Conservation (phyloP, 2,888 invertebrate species). For the Lepas anatifera region DNA sequence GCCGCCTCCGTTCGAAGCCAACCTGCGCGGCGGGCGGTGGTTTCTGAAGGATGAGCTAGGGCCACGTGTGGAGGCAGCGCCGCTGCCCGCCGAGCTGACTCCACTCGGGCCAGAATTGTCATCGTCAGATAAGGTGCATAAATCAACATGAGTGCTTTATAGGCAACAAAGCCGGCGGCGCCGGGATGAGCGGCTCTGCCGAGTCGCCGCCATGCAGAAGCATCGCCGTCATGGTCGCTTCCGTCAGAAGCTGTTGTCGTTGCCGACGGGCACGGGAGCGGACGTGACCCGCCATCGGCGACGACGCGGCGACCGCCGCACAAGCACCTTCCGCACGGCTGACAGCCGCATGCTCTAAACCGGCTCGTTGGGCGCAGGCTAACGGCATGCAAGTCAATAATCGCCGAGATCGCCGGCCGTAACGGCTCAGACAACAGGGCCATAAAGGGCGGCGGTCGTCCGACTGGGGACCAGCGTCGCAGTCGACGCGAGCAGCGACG, state of each 20-base stretch:
- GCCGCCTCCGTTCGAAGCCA: too few relatives aligned
- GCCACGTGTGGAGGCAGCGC: neutral
- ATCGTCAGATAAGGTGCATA: conserved; percentile 7
- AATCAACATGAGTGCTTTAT: conserved; percentile 11
- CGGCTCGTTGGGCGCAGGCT: neutral
- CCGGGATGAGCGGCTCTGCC: conserved; percentile 11
- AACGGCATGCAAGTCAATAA: conserved; percentile 7
- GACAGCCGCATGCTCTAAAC: neutral
- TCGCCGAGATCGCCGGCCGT: neutral
- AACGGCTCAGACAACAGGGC: conserved; percentile 6
- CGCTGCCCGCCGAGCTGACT: neutral
- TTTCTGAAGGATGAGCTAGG: too few relatives aligned
- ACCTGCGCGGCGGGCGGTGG: too few relatives aligned
- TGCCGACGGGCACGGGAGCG: too few relatives aligned
- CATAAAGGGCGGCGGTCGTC: neutral
- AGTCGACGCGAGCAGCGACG: neutral
- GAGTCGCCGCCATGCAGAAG: too few relatives aligned
- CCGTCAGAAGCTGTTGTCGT: too few relatives aligned
- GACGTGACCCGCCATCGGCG: neutral
- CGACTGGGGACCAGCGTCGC: neutral
- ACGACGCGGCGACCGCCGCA: neutral
- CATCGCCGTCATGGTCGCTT: too few relatives aligned
- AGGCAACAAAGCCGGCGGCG: neutral
- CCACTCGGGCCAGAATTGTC: neutral
- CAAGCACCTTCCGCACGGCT: neutral